Base-by-base conservation (phyloP, 1,140 invertebrate genomes). In the Cephus cinctus region DNA sequence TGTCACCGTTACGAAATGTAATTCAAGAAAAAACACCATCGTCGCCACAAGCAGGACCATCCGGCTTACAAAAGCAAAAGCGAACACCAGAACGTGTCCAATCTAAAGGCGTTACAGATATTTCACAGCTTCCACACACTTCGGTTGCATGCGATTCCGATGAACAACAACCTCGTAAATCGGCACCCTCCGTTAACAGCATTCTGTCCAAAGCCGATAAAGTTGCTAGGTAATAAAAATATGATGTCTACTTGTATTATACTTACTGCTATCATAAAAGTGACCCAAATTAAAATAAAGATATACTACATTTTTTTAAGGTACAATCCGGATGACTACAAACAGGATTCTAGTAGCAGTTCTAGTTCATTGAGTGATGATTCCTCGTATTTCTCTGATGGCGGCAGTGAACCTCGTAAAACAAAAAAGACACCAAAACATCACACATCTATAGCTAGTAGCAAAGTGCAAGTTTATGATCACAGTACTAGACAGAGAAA, bases 321-420 rank as follows among this genome's bases (percentile, higher is more conserved):
- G 42, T 75, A 71, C 27, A 71, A 75, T 56, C 71, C 66, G 22
- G 48, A 66, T 35, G 68, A 73, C 56, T 73, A 73, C 36, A 59
- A 50, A 23, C 65, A 70, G 43, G 44, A 57, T 36, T 61, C 58
- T 43, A 63, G 57, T 22, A 69, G 59, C 42, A 61, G 50, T 38
- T 55, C 57, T 18, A 67, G 48, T 41, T 66, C 65, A 8, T 57
- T 58, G 22, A 75, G 71, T 40, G 67, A 73, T 6, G 69, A 77
- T 57, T 77, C 71, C 3, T 73, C 69, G 19, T 71, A 73, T 54
- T 73, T 68, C 50, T 71, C 69, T 19, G 67, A 70, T 32, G 51
- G 12, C 46, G 19, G 50, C 8, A 60, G 66, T 46, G 47, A 59
- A 45, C 31, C 20, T 39, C 9, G 9, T 41, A 5, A 44, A 31